Evolutionary conservation across 2,888 invertebrate species (phyloP).

Genomic region (Eupithecia exiguata): DNA sequence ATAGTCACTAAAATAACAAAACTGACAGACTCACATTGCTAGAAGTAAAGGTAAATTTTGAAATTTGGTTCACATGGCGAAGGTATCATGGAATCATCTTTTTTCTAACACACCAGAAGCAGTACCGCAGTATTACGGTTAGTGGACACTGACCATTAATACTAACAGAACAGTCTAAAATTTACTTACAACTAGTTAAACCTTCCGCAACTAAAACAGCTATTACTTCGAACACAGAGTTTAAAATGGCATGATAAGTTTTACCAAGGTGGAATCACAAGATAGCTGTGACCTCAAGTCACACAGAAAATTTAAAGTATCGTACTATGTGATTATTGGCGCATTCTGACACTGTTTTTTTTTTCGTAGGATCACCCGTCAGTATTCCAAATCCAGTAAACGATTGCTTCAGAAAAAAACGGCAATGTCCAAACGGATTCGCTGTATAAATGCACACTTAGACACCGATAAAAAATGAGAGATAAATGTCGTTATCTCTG

Average conservation of each 20-base stretch:
- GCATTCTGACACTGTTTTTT: too few species aligned
- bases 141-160: neutral
- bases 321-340: too few species aligned
- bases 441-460: too few species aligned
- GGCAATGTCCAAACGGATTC: too few species aligned
- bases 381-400: too few species aligned
- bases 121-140: neutral
- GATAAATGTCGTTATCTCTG: too few species aligned
- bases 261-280: neutral
- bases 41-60: neutral
- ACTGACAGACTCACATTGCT: neutral
- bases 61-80: too few species aligned
- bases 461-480: too few species aligned
- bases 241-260: conserved; percentile 1
- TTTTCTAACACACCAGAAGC: neutral
- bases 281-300: neutral
- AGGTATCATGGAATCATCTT: neutral
- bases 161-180: neutral
- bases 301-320: neutral
- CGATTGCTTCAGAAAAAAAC: too few species aligned
- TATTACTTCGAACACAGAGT: neutral
- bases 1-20: too few species aligned
- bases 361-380: too few species aligned
- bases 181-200: neutral
- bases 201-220: neutral